These are phyloP conservation scores for Cololabis saira DNA, from an alignment of 2,113 vertebrate genomes.

Conservation along the genomic window DNA sequence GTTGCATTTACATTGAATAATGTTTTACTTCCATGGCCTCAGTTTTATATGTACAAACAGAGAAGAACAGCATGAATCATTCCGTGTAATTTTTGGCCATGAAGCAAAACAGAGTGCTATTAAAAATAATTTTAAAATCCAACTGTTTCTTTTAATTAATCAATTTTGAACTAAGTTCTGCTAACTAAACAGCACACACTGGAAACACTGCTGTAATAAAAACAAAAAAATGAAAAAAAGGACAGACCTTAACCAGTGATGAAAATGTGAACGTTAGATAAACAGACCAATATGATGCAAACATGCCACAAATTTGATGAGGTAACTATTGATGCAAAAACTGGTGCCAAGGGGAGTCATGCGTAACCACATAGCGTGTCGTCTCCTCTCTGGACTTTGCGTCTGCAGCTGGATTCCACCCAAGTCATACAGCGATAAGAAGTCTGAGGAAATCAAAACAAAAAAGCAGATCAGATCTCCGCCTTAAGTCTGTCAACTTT, in stretches of 20 bases:
- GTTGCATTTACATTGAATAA: too few species aligned
- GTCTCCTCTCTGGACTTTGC: conserved; percentile 54
- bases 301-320: conserved; percentile 26
- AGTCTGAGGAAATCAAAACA: conserved; percentile 79
- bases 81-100: too few species aligned
- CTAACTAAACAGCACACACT: too few species aligned
- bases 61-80: too few species aligned
- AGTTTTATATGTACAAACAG: too few species aligned
- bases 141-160: too few species aligned
- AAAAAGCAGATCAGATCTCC: conserved; percentile 66
- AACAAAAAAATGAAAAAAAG: too few species aligned
- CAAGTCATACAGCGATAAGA: conserved; percentile 68
- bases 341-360: conserved; percentile 57
- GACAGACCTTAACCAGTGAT: not conserved
- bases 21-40: too few species aligned
- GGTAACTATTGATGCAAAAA: conserved; percentile 36
- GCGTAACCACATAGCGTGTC: conserved; percentile 74
- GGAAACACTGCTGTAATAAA: too few species aligned
- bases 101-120: too few species aligned
- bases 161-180: too few species aligned
- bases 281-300: conserved; percentile 11
- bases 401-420: conserved; percentile 67
- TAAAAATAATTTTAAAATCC: too few species aligned
- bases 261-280: not conserved
- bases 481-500: conserved; percentile 73